phyloP scores from a whole-genome alignment of 2,888 invertebrate genomes.

The Tholera decimalis region DNA sequence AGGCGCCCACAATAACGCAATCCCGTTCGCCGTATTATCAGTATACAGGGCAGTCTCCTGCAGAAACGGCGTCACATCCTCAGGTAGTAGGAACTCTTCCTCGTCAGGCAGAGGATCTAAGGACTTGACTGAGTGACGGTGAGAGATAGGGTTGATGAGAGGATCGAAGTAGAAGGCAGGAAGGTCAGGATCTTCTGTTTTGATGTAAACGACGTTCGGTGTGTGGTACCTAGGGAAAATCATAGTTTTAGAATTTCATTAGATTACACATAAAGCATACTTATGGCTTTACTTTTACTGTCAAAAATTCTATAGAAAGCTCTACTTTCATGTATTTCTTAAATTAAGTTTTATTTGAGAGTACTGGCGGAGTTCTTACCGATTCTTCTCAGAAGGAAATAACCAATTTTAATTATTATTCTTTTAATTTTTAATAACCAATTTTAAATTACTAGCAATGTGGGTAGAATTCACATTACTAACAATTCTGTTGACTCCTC shows the following conservation, averaged over 20 bases:
- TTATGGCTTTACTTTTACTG: no score
- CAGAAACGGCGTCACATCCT: constrained; percentile 97
- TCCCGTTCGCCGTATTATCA: constrained; percentile 99
- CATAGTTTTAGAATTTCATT: background rate
- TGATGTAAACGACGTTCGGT: constrained; percentile 99
- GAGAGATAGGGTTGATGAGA: constrained; percentile 99
- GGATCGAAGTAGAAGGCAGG: constrained; percentile 99
- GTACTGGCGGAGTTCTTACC: no score
- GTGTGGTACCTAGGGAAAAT: constrained; percentile 97
- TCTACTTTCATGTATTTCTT: no score
- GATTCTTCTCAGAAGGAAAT: no score
- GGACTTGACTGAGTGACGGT: constrained; percentile 96
- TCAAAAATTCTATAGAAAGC: no score
- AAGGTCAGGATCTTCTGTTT: constrained; percentile 99
- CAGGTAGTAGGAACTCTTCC: constrained; percentile 98
- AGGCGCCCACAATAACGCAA: constrained; percentile 99
- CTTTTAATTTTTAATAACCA: no score
- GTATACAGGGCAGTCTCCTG: constrained; percentile 99
- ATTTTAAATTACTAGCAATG: no score
- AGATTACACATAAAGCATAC: background rate
- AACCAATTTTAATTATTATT: no score
- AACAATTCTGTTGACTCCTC: no score
- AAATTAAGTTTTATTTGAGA: no score
- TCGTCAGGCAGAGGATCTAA: constrained; percentile 97
- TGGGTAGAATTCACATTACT: no score